phyloP scores from a whole-genome alignment of 2,113 vertebrate genomes.

The Petrocephalus zakoni region DNA sequence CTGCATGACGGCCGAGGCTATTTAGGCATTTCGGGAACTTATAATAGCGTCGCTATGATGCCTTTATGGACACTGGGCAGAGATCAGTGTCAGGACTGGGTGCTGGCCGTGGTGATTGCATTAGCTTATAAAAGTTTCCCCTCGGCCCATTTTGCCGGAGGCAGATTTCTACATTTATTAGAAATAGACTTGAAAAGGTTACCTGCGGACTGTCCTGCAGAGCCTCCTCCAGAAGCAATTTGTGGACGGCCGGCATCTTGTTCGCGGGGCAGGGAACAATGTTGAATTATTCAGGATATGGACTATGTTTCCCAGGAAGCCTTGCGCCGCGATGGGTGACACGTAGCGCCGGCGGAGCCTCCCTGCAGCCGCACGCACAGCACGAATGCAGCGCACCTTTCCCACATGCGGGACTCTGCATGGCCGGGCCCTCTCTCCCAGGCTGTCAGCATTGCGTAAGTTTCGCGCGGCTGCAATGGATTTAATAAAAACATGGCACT shows the following conservation, averaged over 20 bases:
- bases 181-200: constrained; percentile 34
- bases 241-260: constrained; percentile 92
- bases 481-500: neutral
- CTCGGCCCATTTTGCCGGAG: neutral
- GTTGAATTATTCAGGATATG: constrained; percentile 48
- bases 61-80: neutral
- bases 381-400: neutral
- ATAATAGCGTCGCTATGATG: neutral
- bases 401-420: neutral
- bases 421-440: neutral
- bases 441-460: neutral
- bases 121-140: constrained; percentile 6
- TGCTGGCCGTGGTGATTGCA: neutral
- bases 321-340: constrained; percentile 21
- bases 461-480: neutral
- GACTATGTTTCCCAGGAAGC: constrained; percentile 59
- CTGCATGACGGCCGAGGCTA: neutral
- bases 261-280: constrained; percentile 36
- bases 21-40: neutral
- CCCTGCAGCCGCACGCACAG: constrained; percentile 23
- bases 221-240: constrained; percentile 87
- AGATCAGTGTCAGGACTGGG: neutral
- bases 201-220: constrained; percentile 97
- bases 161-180: neutral
- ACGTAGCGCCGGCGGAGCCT: constrained; percentile 35